Evolutionary conservation across 2,113 vertebrate genomes (phyloP).

Genomic region (Isichthys henryi): DNA sequence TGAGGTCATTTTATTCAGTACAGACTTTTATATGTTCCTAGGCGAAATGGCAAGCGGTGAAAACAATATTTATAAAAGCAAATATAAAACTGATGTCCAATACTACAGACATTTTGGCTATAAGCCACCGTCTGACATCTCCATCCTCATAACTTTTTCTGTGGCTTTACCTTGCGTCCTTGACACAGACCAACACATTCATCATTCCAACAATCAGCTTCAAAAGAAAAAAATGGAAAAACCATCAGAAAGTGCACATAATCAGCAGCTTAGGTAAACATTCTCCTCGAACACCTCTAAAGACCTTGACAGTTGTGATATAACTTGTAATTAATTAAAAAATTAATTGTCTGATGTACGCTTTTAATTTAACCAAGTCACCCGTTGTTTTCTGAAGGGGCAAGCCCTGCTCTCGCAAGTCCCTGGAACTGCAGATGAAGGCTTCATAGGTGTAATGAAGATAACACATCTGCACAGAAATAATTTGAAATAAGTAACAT

Average conservation of each 20-base stretch:
- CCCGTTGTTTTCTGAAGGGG: not conserved
- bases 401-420: not conserved
- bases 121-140: not conserved
- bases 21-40: not conserved
- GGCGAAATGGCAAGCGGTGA: not conserved
- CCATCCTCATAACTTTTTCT: not conserved
- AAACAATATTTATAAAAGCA: conserved; percentile 5
- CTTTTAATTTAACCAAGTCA: not conserved
- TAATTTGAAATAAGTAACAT: not conserved
- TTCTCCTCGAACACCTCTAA: not conserved
- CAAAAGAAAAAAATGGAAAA: not conserved
- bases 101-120: not conserved
- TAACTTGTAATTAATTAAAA: not conserved
- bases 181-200: not conserved
- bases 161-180: not conserved
- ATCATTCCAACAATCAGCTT: not conserved
- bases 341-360: not conserved
- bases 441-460: not conserved
- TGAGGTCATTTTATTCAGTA: not conserved
- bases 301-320: not conserved
- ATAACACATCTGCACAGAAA: not conserved
- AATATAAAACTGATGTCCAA: not conserved
- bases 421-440: not conserved
- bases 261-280: not conserved
- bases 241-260: not conserved